phyloP scores from a whole-genome alignment of 2,113 vertebrate genomes.

The Grammomys surdaster region DNA sequence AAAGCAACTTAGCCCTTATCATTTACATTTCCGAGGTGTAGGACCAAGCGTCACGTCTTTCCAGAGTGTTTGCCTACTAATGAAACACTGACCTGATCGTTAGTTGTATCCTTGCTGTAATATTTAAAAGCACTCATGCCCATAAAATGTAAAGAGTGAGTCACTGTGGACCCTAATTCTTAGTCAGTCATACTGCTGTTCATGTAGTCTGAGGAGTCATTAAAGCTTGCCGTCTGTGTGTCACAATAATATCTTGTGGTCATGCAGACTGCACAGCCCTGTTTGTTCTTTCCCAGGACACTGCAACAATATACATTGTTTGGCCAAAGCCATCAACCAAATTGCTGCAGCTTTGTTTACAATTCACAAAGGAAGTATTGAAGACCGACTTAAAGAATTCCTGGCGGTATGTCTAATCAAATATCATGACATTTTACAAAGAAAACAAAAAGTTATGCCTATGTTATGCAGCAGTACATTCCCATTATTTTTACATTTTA shows the following conservation, averaged over 20 bases:
- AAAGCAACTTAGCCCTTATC: neutral
- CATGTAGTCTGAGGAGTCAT: constrained; percentile 6
- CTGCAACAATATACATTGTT: constrained; percentile 99
- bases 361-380: constrained; percentile 99
- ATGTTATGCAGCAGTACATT: neutral
- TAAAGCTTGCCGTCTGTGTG: neutral
- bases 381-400: constrained; percentile 99
- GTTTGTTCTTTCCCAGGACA: constrained; percentile 91
- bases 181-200: neutral
- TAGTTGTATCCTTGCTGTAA: neutral
- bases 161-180: neutral
- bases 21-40: neutral
- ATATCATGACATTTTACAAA: constrained; percentile 15
- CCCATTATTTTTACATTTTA: neutral
- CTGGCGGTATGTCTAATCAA: constrained; percentile 92
- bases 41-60: constrained; percentile 6
- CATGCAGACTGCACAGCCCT: constrained; percentile 9
- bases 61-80: neutral
- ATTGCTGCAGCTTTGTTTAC: constrained; percentile 99
- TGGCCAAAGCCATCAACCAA: constrained; percentile 99
- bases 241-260: constrained; percentile 7
- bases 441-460: constrained; percentile 31
- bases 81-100: neutral
- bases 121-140: neutral
- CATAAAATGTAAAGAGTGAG: constrained; percentile 13